Percentiles rank a stretch among this genome's conserved stretches.
Evolutionary conservation across 1,140 invertebrate genomes (phyloP).

Genomic region (Elysia chlorotica): DNA sequence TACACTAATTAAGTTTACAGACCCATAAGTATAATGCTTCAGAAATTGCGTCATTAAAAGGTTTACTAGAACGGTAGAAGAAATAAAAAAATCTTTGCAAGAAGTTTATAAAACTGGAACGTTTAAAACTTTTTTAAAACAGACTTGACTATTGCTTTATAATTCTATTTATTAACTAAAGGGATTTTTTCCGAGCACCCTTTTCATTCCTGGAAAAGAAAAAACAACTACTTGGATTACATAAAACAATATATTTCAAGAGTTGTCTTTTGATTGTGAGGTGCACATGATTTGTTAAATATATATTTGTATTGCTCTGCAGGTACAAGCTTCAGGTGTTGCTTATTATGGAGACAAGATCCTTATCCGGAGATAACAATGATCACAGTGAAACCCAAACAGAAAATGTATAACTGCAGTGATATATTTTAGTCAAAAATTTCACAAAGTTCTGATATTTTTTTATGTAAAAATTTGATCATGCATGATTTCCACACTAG

Average conservation of each 20-base stretch:
- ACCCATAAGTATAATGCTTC: too few species aligned
- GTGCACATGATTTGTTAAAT: neutral
- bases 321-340: constrained; percentile 41
- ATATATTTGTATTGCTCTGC: neutral
- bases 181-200: too few species aligned
- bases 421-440: neutral
- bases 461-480: neutral
- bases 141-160: neutral
- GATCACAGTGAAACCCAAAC: constrained; percentile 22
- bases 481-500: neutral
- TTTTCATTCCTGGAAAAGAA: too few species aligned
- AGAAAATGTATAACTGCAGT: constrained; percentile 1
- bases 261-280: neutral
- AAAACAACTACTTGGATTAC: neutral
- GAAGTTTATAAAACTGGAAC: too few species aligned
- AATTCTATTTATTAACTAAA: neutral
- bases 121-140: neutral
- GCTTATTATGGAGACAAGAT: constrained; percentile 37
- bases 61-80: too few species aligned
- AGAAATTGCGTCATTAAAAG: too few species aligned
- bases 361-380: constrained; percentile 9
- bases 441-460: neutral
- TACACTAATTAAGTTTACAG: too few species aligned
- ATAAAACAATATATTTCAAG: neutral
- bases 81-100: too few species aligned